Conservation (phyloP, 2,888 invertebrate genomes). For the Cyrtodaria siliqua region DNA sequence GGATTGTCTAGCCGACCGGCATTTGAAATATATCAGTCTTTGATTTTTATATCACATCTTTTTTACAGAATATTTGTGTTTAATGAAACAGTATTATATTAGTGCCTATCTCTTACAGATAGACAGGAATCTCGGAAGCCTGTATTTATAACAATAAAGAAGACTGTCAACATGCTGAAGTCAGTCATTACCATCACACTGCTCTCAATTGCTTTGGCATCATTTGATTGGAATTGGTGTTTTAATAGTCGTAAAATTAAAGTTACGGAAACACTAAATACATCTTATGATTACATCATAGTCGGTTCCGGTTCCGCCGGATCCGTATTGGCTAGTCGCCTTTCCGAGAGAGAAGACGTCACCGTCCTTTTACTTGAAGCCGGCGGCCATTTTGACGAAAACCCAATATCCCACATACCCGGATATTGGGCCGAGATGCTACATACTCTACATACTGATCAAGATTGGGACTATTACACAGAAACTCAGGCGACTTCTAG, state of each 20-base stretch:
- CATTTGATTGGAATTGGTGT: too few species aligned
- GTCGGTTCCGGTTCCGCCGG: constrained; percentile 19
- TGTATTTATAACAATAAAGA: too few species aligned
- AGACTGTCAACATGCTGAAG: too few species aligned
- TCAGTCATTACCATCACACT: too few species aligned
- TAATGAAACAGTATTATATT: too few species aligned
- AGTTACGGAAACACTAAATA: constrained; percentile 3
- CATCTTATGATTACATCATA: constrained; percentile 20
- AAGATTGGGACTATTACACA: constrained; percentile 19
- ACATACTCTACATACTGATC: constrained; percentile 1
- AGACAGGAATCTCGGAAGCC: too few species aligned
- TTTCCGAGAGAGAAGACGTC: constrained; percentile 10
- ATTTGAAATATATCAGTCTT: too few species aligned
- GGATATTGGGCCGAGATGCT: not conserved
- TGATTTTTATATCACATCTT: too few species aligned
- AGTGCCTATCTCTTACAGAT: too few species aligned
- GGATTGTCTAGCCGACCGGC: too few species aligned
- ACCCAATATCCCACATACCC: constrained; percentile 9
- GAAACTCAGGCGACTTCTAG: constrained; percentile 11
- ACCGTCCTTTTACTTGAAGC: constrained; percentile 17
- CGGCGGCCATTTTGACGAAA: constrained; percentile 13
- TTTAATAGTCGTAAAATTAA: not conserved
- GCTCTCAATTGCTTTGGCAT: too few species aligned
- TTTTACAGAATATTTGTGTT: too few species aligned
- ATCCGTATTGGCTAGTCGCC: constrained; percentile 12